These are phyloP conservation scores for Larimichthys crocea DNA, from an alignment of 2,113 vertebrate species.

Conservation along the genomic window DNA sequence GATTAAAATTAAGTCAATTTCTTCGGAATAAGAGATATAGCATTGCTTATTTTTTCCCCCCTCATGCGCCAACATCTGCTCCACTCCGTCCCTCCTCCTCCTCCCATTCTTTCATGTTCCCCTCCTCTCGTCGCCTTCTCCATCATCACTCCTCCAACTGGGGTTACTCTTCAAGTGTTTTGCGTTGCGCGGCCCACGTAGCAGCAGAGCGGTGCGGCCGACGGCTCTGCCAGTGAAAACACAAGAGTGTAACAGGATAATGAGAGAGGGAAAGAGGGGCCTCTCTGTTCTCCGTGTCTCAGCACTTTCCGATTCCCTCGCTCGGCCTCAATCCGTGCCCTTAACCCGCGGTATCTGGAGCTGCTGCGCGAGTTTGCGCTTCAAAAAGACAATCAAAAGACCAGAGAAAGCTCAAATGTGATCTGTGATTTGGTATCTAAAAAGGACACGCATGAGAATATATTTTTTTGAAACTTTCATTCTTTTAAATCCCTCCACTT, in stretches of 20 bases:
- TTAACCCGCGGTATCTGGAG: slow-evolving; percentile 23
- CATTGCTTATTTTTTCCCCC: slow-evolving; percentile 7
- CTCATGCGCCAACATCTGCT: slow-evolving; percentile 41
- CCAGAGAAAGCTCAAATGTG: slow-evolving; percentile 5
- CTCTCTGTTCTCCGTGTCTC: slow-evolving; percentile 67
- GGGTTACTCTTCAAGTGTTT: slow-evolving; percentile 57
- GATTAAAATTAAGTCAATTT: not conserved
- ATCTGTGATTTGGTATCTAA: not conserved
- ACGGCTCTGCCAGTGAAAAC: slow-evolving; percentile 71
- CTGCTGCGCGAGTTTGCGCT: not conserved
- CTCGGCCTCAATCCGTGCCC: slow-evolving; percentile 30
- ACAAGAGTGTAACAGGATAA: slow-evolving; percentile 77
- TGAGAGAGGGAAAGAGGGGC: slow-evolving; percentile 58
- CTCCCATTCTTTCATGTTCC: slow-evolving; percentile 56
- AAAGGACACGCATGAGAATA: not conserved
- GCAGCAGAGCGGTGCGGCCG: slow-evolving; percentile 42
- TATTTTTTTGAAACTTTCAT: not conserved
- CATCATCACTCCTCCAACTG: slow-evolving; percentile 62
- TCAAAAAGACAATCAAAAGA: slow-evolving; percentile 25
- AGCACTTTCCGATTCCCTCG: slow-evolving; percentile 60
- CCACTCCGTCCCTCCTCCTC: slow-evolving; percentile 29
- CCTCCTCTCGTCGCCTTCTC: slow-evolving; percentile 49
- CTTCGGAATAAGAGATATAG: slow-evolving; percentile 12
- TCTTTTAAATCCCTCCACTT: slow-evolving; percentile 7
- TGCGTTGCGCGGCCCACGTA: slow-evolving; percentile 56